Conservation (phyloP, 2,888 invertebrate species). For the Drosophila mayaguana region DNA sequence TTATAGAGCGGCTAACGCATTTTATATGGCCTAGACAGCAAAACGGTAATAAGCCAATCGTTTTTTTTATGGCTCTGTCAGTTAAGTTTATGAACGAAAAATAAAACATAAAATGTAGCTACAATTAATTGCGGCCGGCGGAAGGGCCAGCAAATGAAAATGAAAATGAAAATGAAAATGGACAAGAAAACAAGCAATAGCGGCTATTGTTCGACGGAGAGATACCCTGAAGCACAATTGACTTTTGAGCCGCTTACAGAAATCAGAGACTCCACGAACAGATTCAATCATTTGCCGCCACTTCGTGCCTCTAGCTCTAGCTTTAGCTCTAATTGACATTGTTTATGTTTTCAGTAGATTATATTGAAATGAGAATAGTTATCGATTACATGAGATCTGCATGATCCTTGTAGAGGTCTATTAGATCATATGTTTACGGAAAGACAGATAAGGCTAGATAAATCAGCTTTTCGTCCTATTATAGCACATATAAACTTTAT, state of each 20-base stretch:
- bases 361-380: no score
- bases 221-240: not conserved
- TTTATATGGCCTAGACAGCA: constrained; percentile 72
- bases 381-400: no score
- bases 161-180: constrained; percentile 37
- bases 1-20: constrained; percentile 53
- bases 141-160: constrained; percentile 53
- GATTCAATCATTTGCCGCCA: no score
- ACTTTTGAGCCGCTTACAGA: not conserved
- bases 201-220: not conserved
- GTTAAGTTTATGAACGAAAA: constrained; percentile 45
- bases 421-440: no score
- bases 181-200: not conserved
- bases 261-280: not conserved
- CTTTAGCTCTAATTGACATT: no score
- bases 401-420: no score
- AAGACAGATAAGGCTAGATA: no score
- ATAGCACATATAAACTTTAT: not conserved
- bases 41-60: constrained; percentile 59
- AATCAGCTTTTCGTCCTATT: not conserved
- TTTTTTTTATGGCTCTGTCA: constrained; percentile 44
- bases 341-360: no score
- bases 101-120: constrained; percentile 20
- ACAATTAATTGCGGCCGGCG: constrained; percentile 49
- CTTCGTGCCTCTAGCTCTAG: no score